Base-by-base conservation (phyloP, 2,888 invertebrate species). In the Rhodophaea formosa region DNA sequence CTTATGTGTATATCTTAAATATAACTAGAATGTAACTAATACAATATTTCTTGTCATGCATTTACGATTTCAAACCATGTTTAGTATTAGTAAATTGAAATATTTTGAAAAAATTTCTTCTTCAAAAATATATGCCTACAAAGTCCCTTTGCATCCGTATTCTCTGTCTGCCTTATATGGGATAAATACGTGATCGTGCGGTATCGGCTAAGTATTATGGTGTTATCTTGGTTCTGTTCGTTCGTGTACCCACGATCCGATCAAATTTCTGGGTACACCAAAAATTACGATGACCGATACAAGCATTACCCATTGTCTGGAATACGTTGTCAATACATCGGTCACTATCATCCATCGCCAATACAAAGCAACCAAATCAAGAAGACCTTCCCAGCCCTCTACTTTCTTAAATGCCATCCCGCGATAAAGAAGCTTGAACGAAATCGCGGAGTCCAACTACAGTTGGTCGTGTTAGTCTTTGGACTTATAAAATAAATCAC, bases 401-500 rank as follows among this genome's bases (percentile, higher is more conserved):
- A 42, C 44, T 12, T 17, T 53, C 51, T 52, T 59, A 53, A 56
- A 23, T 57, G 15, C 47, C 43, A 29, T 14, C 7, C 30, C 56
- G 52, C 35, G 35, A 17, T 51, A 45, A 45, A 59, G 39, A 35
- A 42, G 45, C 35, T 6, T 7, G 17, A 8, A 29, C 53, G 29
- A 53, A 56, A 46, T 39, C 53, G 2, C 52, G 45, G 12, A 60
- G 74, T 5, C 70, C 76, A 59, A 46, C 0, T 2, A 59, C 62
- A 23, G 58, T 43, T 75, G 75, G 82, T 60, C 60, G 63, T 58
- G 70, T 70, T 69, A 71, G 62, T 66, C 72, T 75, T 77, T 67
- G 72, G 71, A 77, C 75, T 75, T 79, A 80, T 79, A 74, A 81
- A 81, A 87, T 86, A 87, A 88, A 87, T 88, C 82, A 86, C 80